phyloP scores from a whole-genome alignment of 2,888 invertebrate genomes.

The Galerucella calmariensis region DNA sequence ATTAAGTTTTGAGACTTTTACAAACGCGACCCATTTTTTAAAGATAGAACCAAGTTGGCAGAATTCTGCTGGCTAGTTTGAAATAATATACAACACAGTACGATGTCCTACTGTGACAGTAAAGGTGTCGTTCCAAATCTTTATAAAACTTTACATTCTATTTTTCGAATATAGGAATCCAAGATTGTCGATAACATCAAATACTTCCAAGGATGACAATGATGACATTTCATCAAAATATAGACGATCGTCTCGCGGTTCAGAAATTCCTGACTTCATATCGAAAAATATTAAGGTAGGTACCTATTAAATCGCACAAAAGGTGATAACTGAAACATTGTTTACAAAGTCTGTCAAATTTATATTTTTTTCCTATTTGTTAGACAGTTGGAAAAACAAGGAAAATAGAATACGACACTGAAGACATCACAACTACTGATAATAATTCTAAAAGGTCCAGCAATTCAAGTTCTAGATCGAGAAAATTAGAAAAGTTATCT shows the following conservation, averaged over 20 bases:
- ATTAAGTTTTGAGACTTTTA: too few relatives aligned
- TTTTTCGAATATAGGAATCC: background rate
- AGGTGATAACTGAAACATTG: background rate
- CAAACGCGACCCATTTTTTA: too few relatives aligned
- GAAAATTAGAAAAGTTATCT: background rate
- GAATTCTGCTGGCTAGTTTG: too few relatives aligned
- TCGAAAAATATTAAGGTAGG: conserved; percentile 42
- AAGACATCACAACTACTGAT: conserved; percentile 25
- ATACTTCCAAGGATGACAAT: background rate
- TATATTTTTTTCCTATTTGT: background rate
- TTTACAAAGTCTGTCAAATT: background rate
- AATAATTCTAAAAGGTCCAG: conserved; percentile 10
- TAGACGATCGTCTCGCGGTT: background rate
- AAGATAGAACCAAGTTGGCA: too few relatives aligned
- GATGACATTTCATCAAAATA: background rate
- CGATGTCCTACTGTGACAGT: background rate
- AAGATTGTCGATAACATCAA: background rate
- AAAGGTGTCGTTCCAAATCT: background rate
- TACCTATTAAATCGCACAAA: too few relatives aligned
- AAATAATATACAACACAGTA: too few relatives aligned
- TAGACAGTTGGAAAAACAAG: conserved; percentile 39
- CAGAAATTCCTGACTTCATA: conserved; percentile 42
- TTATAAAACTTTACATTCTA: background rate
- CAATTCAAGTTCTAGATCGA: conserved; percentile 18
- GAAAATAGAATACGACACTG: conserved; percentile 49